These are phyloP conservation scores for Heterocephalus glaber DNA, from an alignment of 2,113 vertebrate genomes.

Conservation along the genomic window DNA sequence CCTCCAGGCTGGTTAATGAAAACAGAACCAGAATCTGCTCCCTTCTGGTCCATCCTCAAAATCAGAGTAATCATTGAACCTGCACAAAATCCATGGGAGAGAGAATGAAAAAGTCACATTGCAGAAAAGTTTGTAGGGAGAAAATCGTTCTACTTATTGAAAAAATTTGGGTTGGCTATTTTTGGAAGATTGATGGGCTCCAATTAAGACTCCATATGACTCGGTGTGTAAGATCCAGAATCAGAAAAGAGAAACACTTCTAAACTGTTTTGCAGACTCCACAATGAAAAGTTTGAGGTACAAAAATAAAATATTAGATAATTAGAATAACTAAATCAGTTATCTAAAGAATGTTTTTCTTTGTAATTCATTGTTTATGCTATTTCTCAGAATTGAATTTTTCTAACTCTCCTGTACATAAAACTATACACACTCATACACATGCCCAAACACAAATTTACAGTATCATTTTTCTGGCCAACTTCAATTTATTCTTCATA, in stretches of 20 bases:
- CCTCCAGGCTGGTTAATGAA: neutral
- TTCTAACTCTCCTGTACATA: neutral
- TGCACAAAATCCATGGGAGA: neutral
- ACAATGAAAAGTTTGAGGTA: neutral
- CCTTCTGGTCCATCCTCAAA: neutral
- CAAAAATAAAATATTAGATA: neutral
- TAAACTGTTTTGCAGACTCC: neutral
- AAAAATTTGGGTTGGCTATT: neutral
- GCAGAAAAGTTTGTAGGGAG: neutral
- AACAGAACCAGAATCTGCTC: too few species aligned
- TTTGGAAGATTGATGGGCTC: neutral
- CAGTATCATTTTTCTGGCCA: neutral
- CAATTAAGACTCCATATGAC: neutral
- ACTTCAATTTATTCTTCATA: neutral
- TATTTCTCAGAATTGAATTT: neutral
- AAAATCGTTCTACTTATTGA: neutral
- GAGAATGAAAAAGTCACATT: neutral
- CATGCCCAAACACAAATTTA: neutral
- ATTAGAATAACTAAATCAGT: neutral
- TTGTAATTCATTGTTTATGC: neutral
- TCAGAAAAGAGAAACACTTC: neutral
- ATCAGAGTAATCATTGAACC: neutral
- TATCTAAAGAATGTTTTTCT: neutral
- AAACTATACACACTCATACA: neutral
- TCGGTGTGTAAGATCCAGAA: neutral